A percentile compares a stretch with the other conserved stretches of the same genome.
Conservation (phyloP, 2,797 vertebrate genomes). For the Halcyon leucocephala region DNA sequence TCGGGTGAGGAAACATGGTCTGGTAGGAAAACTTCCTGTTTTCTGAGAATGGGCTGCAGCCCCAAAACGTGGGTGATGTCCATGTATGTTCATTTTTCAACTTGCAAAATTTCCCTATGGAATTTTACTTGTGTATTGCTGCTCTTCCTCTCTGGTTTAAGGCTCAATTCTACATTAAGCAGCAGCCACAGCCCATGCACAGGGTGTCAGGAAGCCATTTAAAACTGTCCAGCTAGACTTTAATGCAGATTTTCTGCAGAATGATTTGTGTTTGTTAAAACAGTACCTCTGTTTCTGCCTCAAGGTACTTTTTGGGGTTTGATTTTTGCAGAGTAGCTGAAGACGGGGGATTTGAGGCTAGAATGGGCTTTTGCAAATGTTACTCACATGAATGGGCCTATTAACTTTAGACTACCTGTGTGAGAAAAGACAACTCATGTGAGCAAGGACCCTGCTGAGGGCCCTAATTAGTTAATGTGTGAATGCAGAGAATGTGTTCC, state of each 20-base stretch:
- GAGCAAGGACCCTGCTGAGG: slow-evolving; percentile 11
- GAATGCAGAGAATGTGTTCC: slow-evolving; percentile 12
- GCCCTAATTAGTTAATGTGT: not conserved
- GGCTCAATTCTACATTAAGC: not conserved
- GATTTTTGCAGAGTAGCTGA: not conserved
- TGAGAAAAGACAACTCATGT: not conserved
- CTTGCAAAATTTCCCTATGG: not conserved
- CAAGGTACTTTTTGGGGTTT: not conserved
- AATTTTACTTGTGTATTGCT: not conserved
- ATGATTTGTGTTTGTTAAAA: not conserved
- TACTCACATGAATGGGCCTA: not conserved
- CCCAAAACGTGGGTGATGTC: not conserved
- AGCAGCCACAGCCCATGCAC: not conserved
- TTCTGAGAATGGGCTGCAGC: not conserved
- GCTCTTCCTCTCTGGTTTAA: not conserved
- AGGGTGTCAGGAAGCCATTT: accelerated
- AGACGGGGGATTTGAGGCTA: not conserved
- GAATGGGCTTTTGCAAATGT: not conserved
- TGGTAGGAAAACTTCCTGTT: not conserved
- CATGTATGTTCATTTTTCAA: not conserved
- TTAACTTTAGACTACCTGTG: not conserved
- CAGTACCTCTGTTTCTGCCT: not conserved
- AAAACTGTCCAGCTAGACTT: not conserved
- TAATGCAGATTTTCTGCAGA: not conserved
- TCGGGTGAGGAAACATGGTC: not conserved